These are phyloP conservation scores for Antennarius maculatus DNA, from an alignment of 2,797 vertebrate species.

Conservation along the genomic window DNA sequence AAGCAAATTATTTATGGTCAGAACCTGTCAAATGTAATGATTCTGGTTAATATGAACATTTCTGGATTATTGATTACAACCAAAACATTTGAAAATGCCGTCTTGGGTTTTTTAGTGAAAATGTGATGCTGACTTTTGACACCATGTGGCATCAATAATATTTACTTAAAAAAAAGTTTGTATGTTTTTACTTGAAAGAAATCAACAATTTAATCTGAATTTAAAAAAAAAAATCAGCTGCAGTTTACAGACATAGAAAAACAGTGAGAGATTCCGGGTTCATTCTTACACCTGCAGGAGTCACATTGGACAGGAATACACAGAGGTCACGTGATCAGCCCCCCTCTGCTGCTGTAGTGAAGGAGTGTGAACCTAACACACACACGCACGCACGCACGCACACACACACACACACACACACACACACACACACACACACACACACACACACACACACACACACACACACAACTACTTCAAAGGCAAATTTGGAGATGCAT, in stretches of 20 bases:
- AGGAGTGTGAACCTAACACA: constrained; percentile 13
- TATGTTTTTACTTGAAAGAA: neutral
- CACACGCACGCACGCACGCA: too few species aligned
- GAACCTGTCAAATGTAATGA: neutral
- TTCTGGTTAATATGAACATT: neutral
- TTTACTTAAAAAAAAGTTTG: neutral
- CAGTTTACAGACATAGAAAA: neutral
- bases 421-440: too few species aligned
- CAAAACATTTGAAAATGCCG: neutral
- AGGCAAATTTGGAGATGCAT: too few species aligned
- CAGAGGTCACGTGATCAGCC: constrained; percentile 35
- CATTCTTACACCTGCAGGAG: constrained; percentile 57
- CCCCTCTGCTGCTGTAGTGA: constrained; percentile 29
- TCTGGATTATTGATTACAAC: neutral
- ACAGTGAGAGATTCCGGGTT: constrained; percentile 55
- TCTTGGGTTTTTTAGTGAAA: too few species aligned
- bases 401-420: too few species aligned
- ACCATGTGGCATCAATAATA: neutral
- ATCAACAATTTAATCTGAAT: neutral
- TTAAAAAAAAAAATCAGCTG: neutral
- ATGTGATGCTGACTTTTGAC: too few species aligned
- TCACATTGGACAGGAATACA: constrained; percentile 34
- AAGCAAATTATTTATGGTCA: neutral
- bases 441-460: too few species aligned
- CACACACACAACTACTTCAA: too few species aligned